phyloP scores from a whole-genome alignment of 2,888 invertebrate species.

The Dione juno region DNA sequence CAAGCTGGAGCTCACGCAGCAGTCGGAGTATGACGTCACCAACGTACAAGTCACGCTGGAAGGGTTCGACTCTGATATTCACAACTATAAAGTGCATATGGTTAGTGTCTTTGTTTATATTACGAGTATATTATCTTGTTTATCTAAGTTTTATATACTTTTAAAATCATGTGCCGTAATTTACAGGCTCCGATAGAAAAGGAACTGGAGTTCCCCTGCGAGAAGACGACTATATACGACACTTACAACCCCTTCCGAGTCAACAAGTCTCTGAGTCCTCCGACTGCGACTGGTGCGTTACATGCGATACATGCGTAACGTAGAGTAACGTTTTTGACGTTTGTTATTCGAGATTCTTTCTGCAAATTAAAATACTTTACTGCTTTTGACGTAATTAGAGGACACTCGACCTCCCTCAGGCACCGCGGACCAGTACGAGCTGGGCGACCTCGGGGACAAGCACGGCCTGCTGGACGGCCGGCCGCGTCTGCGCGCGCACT shows the following conservation, averaged over 20 bases:
- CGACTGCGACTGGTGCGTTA: slow-evolving; percentile 75
- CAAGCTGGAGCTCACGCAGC: slow-evolving; percentile 91
- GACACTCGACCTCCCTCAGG: too few species aligned
- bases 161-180: background rate
- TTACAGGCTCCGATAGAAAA: slow-evolving; percentile 90
- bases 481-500: slow-evolving; percentile 82
- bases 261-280: slow-evolving; percentile 85
- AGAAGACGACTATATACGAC: slow-evolving; percentile 90
- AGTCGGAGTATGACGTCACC: slow-evolving; percentile 92
- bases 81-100: slow-evolving; percentile 92
- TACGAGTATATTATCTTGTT: too few species aligned
- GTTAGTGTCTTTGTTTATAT: slow-evolving; percentile 72
- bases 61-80: slow-evolving; percentile 84
- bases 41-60: slow-evolving; percentile 90
- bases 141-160: background rate
- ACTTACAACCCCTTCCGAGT: slow-evolving; percentile 93
- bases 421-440: slow-evolving; percentile 92
- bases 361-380: too few species aligned
- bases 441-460: slow-evolving; percentile 94
- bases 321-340: too few species aligned
- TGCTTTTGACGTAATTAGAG: too few species aligned
- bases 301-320: too few species aligned
- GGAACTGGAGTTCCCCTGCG: slow-evolving; percentile 94
- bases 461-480: slow-evolving; percentile 89
- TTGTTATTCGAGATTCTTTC: too few species aligned